Percentiles rank a stretch among this genome's conserved stretches.
These are phyloP conservation scores for Drosophila neoperkinsi DNA, from an alignment of 2,888 invertebrate species.

Conservation along the genomic window DNA sequence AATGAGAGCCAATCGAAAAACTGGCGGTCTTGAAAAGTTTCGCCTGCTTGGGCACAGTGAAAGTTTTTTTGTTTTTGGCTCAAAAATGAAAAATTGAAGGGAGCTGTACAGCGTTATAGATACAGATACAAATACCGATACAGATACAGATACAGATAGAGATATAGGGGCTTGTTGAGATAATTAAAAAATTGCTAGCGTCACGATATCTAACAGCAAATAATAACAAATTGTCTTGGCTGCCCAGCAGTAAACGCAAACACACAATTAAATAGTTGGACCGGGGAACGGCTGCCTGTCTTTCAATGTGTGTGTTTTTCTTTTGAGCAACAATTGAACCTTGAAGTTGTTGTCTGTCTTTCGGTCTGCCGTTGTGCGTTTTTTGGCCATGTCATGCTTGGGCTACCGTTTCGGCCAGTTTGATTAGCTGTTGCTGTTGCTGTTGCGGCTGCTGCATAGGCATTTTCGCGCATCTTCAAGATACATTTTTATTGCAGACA, in stretches of 20 bases:
- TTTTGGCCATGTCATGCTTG: slow-evolving; percentile 57
- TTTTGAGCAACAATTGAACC: slow-evolving; percentile 71
- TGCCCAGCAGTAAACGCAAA: slow-evolving; percentile 28
- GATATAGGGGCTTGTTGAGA: slow-evolving; percentile 53
- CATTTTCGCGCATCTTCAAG: slow-evolving; percentile 49
- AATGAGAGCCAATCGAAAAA: slow-evolving; percentile 38
- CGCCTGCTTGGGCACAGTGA: slow-evolving; percentile 56
- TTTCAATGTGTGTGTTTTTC: slow-evolving; percentile 33
- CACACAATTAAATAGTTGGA: slow-evolving; percentile 1
- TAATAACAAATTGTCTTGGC: slow-evolving; percentile 78
- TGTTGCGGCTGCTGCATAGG: slow-evolving; percentile 13
- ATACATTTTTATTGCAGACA: slow-evolving; percentile 21
- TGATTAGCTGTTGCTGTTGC: slow-evolving; percentile 41
- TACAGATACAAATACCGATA: slow-evolving; percentile 14
- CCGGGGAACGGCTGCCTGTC: neutral
- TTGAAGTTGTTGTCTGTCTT: slow-evolving; percentile 47
- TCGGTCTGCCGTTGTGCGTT: slow-evolving; percentile 10
- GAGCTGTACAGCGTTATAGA: slow-evolving; percentile 25
- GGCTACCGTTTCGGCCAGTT: slow-evolving; percentile 53
- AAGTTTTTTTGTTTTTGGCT: slow-evolving; percentile 39
- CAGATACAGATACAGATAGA: slow-evolving; percentile 31
- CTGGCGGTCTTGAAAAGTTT: slow-evolving; percentile 28
- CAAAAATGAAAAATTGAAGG: slow-evolving; percentile 35
- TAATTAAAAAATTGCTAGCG: slow-evolving; percentile 73
- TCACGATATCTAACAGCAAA: slow-evolving; percentile 76